phyloP scores from a whole-genome alignment of 2,888 invertebrate genomes.

The Tipula vernalis region DNA sequence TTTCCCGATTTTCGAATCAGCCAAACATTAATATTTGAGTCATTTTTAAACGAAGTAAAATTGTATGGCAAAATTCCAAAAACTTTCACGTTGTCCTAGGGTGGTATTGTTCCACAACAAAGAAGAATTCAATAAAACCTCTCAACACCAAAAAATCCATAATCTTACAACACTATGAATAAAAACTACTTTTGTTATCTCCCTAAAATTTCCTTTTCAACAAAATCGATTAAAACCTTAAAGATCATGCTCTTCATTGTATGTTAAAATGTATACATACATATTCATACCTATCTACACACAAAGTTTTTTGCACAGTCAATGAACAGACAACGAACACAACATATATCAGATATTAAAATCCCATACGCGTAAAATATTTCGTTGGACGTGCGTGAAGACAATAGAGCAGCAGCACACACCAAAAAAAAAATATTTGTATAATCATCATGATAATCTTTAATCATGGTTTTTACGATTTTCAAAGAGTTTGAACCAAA shows the following conservation, averaged over 20 bases:
- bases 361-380: background rate
- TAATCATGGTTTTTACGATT: background rate
- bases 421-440: background rate
- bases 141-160: background rate
- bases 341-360: background rate
- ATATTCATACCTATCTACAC: background rate
- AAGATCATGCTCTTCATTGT: background rate
- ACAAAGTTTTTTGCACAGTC: background rate
- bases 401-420: background rate
- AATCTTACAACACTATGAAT: background rate
- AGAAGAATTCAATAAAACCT: too few relatives aligned
- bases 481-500: background rate
- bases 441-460: background rate
- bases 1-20: too few relatives aligned
- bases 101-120: too few relatives aligned
- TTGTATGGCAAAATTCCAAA: too few relatives aligned
- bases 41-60: too few relatives aligned
- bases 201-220: too few relatives aligned
- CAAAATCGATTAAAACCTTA: background rate
- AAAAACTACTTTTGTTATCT: background rate
- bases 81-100: too few relatives aligned
- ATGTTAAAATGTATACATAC: background rate
- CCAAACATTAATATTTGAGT: too few relatives aligned
- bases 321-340: background rate
- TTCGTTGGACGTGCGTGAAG: background rate